These are phyloP conservation scores for Agelaius tricolor DNA, from an alignment of 2,113 vertebrate species.

Conservation along the genomic window DNA sequence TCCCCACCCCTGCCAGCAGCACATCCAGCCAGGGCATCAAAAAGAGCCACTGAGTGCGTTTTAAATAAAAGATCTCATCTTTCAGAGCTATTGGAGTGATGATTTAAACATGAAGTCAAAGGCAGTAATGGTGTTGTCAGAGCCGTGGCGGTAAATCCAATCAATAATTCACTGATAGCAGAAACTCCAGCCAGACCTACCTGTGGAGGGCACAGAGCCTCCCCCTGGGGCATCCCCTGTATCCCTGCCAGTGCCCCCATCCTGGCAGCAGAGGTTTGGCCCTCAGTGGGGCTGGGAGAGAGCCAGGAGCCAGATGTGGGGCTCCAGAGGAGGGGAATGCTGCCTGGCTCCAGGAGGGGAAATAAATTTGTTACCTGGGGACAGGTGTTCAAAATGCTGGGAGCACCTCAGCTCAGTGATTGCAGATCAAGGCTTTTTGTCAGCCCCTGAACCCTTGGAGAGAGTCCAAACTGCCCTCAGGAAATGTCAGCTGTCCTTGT, in stretches of 20 bases:
- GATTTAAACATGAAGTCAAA: conserved; percentile 31
- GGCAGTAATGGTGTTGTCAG: neutral
- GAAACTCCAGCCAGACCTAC: neutral
- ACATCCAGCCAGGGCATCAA: neutral
- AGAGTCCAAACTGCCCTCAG: neutral
- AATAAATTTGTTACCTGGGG: neutral
- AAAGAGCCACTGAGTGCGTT: neutral
- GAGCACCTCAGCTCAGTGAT: neutral
- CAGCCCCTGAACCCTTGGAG: neutral
- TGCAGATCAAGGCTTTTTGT: neutral
- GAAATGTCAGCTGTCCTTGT: neutral
- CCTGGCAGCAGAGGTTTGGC: neutral
- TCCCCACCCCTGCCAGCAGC: neutral
- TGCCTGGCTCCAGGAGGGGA: rapidly evolving
- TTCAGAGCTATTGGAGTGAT: neutral
- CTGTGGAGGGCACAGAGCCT: neutral
- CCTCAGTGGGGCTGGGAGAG: neutral
- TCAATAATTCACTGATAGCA: conserved; percentile 38
- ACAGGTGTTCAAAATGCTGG: rapidly evolving
- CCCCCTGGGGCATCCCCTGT: rapidly evolving
- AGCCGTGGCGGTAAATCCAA: neutral
- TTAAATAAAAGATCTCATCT: neutral
- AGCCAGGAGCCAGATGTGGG: neutral
- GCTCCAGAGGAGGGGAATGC: neutral
- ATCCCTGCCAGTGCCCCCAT: neutral